These are phyloP conservation scores for Atopsyche davidsoni DNA, from an alignment of 1,140 invertebrate genomes.

Conservation along the genomic window DNA sequence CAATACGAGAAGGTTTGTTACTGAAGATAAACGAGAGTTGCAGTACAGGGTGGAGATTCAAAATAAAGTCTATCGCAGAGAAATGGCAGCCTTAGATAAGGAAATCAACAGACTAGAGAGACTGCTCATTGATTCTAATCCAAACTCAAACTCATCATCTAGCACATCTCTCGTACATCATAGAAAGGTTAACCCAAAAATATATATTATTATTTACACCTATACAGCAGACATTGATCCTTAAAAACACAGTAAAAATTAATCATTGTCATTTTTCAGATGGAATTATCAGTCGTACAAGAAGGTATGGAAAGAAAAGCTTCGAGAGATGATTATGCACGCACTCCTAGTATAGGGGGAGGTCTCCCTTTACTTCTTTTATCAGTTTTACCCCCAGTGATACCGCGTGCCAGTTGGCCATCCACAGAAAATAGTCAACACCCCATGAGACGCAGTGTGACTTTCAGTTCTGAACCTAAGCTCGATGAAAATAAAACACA, in stretches of 20 bases:
- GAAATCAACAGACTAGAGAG: slow-evolving; percentile 73
- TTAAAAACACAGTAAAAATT: slow-evolving; percentile 2
- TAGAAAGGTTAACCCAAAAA: slow-evolving; percentile 41
- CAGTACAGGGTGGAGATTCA: slow-evolving; percentile 84
- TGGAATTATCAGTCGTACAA: slow-evolving; percentile 45
- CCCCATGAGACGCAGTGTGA: slow-evolving; percentile 49
- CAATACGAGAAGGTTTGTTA: slow-evolving; percentile 73
- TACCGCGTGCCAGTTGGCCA: slow-evolving; percentile 69
- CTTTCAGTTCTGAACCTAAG: slow-evolving; percentile 64
- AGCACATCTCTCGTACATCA: slow-evolving; percentile 51
- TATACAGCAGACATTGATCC: not conserved
- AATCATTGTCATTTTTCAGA: slow-evolving; percentile 35
- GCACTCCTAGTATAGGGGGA: slow-evolving; percentile 61
- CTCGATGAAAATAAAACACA: slow-evolving; percentile 50
- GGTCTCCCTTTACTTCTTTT: slow-evolving; percentile 63
- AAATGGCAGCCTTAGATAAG: slow-evolving; percentile 72
- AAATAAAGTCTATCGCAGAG: slow-evolving; percentile 80
- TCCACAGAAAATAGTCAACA: slow-evolving; percentile 55
- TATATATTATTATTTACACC: slow-evolving; percentile 7
- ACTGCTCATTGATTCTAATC: slow-evolving; percentile 50
- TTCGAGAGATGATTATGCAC: slow-evolving; percentile 33
- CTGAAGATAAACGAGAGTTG: slow-evolving; percentile 67
- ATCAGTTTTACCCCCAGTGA: slow-evolving; percentile 65
- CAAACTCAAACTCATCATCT: slow-evolving; percentile 45
- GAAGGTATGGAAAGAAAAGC: slow-evolving; percentile 35